These are phyloP conservation scores for Ceratina japonica DNA, from an alignment of 1,140 invertebrate genomes.

Conservation along the genomic window DNA sequence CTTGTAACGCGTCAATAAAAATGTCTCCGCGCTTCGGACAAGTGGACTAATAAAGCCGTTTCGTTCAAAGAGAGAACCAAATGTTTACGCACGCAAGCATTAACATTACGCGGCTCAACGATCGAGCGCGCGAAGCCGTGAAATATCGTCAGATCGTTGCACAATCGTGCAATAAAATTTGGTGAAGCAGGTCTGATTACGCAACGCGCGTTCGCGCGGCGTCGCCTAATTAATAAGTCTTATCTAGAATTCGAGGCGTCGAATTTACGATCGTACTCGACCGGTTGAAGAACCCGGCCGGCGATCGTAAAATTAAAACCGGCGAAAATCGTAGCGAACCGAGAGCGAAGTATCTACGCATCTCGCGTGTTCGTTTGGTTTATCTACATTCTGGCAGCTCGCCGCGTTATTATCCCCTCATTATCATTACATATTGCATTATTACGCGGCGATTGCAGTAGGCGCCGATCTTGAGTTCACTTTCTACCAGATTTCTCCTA, in stretches of 20 bases:
- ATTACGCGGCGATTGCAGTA: conserved; percentile 64
- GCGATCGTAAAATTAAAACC: conserved; percentile 33
- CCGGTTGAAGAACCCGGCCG: neutral
- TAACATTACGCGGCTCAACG: neutral
- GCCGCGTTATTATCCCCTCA: conserved; percentile 59
- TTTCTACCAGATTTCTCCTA: conserved; percentile 76
- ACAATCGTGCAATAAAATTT: neutral
- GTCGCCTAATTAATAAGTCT: conserved; percentile 14
- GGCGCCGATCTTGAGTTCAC: conserved; percentile 67
- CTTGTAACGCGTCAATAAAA: neutral
- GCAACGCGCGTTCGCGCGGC: conserved; percentile 1
- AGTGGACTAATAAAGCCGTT: neutral
- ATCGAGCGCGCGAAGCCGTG: neutral
- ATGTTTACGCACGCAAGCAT: neutral
- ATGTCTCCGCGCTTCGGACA: neutral
- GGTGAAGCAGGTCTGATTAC: neutral
- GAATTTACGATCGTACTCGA: conserved; percentile 10
- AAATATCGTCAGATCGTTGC: conserved; percentile 7
- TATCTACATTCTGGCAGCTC: conserved; percentile 3
- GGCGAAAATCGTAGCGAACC: neutral
- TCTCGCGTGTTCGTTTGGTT: conserved; percentile 8
- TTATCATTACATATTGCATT: conserved; percentile 64
- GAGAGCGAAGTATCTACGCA: neutral
- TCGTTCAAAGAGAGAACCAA: neutral
- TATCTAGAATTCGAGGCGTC: conserved; percentile 2